Evolutionary conservation across 2,113 vertebrate species (phyloP).

Genomic region (Meriones unguiculatus): DNA sequence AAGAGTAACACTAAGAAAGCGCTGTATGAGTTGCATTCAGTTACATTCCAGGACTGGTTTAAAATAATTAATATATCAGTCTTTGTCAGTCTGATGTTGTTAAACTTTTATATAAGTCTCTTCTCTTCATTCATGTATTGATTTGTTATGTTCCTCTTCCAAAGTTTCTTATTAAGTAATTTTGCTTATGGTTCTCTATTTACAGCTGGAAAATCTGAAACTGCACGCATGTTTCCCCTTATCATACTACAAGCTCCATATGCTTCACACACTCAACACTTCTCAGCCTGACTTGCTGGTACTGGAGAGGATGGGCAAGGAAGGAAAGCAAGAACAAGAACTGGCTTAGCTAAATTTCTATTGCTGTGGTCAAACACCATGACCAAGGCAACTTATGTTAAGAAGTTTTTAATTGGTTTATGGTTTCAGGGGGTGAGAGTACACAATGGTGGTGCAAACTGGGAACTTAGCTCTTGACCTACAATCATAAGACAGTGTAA

Average conservation of each 20-base stretch:
- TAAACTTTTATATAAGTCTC: constrained; percentile 46
- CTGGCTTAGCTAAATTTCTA: background rate
- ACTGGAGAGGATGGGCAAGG: background rate
- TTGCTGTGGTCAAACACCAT: background rate
- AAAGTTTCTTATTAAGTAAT: background rate
- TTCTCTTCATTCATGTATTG: background rate
- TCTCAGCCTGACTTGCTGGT: background rate
- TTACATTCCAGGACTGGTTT: constrained; percentile 48
- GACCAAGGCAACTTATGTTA: background rate
- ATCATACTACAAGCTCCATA: background rate
- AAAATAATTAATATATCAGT: constrained; percentile 74
- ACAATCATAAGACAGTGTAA: background rate
- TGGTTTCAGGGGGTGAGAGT: background rate
- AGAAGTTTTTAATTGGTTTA: background rate
- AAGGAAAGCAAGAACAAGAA: background rate
- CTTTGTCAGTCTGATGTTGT: constrained; percentile 42
- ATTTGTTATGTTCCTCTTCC: constrained; percentile 1
- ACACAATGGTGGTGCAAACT: background rate
- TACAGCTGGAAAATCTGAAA: background rate
- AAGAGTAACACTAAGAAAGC: constrained; percentile 28
- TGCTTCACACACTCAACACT: background rate
- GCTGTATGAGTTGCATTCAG: constrained; percentile 40
- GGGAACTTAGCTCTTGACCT: background rate
- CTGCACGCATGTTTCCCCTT: background rate
- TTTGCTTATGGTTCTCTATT: background rate